phyloP scores from a whole-genome alignment of 1,140 invertebrate genomes.

The Calliopsis andreniformis region DNA sequence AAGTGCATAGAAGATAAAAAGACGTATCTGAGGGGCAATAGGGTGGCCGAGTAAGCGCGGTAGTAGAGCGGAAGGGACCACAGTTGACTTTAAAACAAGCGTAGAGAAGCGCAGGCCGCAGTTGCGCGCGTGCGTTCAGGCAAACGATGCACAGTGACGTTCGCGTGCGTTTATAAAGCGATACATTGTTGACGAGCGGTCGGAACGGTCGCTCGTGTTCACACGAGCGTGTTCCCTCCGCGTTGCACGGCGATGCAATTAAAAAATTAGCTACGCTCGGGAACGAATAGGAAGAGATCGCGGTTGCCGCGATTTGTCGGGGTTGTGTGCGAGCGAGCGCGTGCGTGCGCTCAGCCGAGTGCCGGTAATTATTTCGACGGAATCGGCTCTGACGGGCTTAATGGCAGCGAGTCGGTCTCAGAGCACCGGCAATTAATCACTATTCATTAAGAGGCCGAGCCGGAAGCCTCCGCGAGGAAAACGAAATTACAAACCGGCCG shows the following conservation, averaged over 20 bases:
- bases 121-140: background rate
- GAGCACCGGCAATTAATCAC: conserved; percentile 72
- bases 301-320: conserved; percentile 42
- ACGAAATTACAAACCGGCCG: conserved; percentile 68
- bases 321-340: conserved; percentile 25
- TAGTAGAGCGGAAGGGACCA: too few relatives aligned
- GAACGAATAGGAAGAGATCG: conserved; percentile 55
- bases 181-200: conserved; percentile 57
- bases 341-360: conserved; percentile 52
- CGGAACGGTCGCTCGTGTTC: conserved; percentile 32
- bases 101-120: background rate
- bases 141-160: conserved; percentile 2
- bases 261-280: conserved; percentile 65
- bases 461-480: conserved; percentile 67
- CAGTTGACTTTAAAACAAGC: background rate
- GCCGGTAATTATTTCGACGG: conserved; percentile 72
- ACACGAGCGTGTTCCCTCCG: conserved; percentile 29
- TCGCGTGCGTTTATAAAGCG: conserved; percentile 19
- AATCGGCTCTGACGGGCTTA: conserved; percentile 72
- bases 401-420: conserved; percentile 69
- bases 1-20: too few relatives aligned
- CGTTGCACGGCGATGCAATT: conserved; percentile 35
- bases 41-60: too few relatives aligned
- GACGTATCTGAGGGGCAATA: too few relatives aligned
- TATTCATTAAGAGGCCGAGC: conserved; percentile 70